Evolutionary conservation across 2,888 invertebrate species (phyloP).

Genomic region (Resseliella maxima): DNA sequence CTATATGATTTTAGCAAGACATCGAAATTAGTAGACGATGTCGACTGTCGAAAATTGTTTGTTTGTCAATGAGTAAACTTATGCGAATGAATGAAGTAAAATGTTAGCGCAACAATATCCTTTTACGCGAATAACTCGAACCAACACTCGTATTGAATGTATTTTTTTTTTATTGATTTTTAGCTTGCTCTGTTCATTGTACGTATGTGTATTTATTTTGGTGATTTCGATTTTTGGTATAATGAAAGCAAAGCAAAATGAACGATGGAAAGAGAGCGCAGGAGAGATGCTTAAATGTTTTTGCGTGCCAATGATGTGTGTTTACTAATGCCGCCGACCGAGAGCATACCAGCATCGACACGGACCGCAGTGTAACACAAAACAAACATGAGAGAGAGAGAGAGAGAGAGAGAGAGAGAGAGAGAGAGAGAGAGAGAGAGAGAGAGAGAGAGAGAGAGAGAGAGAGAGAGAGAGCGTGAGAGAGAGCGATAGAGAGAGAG

Average conservation of each 20-base stretch:
- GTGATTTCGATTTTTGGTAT: background rate
- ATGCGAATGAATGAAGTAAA: background rate
- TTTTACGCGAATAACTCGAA: background rate
- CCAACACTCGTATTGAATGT: background rate
- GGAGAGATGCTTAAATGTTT: constrained; percentile 42
- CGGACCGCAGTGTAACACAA: too few species aligned
- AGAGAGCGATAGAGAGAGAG: too few species aligned
- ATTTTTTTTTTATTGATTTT: constrained; percentile 36
- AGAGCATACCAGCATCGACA: background rate
- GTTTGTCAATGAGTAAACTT: constrained; percentile 16
- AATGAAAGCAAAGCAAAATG: background rate
- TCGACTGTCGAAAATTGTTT: constrained; percentile 54
- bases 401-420: too few species aligned
- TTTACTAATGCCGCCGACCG: constrained; percentile 17
- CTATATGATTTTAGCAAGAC: constrained; percentile 47
- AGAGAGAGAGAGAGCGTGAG: too few species aligned
- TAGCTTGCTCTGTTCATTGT: too few species aligned
- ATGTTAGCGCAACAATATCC: background rate
- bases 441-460: too few species aligned
- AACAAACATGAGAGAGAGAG: too few species aligned
- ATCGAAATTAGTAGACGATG: constrained; percentile 54
- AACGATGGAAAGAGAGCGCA: background rate
- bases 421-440: too few species aligned
- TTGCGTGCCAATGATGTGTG: constrained; percentile 52
- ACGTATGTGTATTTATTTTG: constrained; percentile 1